These are phyloP conservation scores for Cacoxenus indagator DNA, from an alignment of 2,888 invertebrate genomes.

Conservation along the genomic window DNA sequence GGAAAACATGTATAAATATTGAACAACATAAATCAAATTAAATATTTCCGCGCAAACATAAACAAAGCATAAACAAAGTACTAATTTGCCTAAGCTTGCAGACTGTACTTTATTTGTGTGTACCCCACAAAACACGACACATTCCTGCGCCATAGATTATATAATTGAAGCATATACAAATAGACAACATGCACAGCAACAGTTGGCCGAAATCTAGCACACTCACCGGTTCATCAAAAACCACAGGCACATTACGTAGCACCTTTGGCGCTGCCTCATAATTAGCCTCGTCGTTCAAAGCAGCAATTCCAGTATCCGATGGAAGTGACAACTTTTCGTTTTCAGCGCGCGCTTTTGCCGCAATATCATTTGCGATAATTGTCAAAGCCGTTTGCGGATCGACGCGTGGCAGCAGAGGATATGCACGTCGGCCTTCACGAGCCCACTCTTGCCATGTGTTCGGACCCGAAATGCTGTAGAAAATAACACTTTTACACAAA, in stretches of 20 bases:
- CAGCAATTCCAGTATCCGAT: conserved; percentile 69
- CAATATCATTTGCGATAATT: conserved; percentile 85
- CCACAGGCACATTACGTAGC: conserved; percentile 45
- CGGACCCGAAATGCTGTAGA: conserved; percentile 76
- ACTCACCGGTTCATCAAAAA: conserved; percentile 70
- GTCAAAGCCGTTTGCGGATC: conserved; percentile 88
- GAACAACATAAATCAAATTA: neutral
- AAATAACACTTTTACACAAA: no score
- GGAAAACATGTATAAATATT: neutral
- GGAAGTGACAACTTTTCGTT: conserved; percentile 75
- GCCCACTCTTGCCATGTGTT: conserved; percentile 84
- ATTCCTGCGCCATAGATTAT: conserved; percentile 30
- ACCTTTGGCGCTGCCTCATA: conserved; percentile 34
- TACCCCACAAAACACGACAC: conserved; percentile 8
- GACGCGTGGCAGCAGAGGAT: conserved; percentile 87
- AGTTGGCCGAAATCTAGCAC: conserved; percentile 69
- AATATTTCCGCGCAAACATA: neutral
- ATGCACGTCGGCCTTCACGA: conserved; percentile 86
- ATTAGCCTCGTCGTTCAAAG: conserved; percentile 49
- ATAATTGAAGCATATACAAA: conserved; percentile 25
- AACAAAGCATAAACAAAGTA: neutral
- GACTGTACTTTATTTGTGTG: conserved; percentile 54
- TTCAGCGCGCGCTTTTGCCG: conserved; percentile 76
- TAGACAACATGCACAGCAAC: conserved; percentile 51
- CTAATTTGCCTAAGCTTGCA: conserved; percentile 29